A percentile compares a stretch with the other conserved stretches of the same genome.
These are phyloP conservation scores for Mellilla xanthometata DNA, from an alignment of 2,888 invertebrate genomes.

Conservation along the genomic window DNA sequence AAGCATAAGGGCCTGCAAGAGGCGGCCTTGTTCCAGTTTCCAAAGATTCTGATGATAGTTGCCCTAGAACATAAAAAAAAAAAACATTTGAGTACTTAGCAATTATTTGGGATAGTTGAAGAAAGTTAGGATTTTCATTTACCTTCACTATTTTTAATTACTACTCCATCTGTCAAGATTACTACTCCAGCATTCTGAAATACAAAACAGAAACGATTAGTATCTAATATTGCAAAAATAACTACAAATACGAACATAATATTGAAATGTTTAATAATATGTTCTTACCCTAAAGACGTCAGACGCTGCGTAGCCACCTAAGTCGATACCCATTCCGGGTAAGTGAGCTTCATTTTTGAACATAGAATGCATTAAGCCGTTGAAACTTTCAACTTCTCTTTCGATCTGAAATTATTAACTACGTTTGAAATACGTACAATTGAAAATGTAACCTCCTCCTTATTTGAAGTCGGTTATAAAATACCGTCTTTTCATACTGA, in stretches of 20 bases:
- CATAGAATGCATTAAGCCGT: slow-evolving; percentile 60
- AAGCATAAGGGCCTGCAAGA: slow-evolving; percentile 94
- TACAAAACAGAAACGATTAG: too few relatives aligned
- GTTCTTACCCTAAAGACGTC: slow-evolving; percentile 66
- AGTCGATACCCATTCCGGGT: slow-evolving; percentile 63
- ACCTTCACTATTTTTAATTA: slow-evolving; percentile 84
- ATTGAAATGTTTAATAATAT: too few relatives aligned
- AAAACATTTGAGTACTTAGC: too few relatives aligned
- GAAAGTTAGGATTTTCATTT: slow-evolving; percentile 44
- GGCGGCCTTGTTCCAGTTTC: slow-evolving; percentile 89
- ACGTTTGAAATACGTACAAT: too few relatives aligned
- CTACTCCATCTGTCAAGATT: slow-evolving; percentile 88
- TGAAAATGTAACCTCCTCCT: too few relatives aligned
- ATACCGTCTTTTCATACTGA: too few relatives aligned
- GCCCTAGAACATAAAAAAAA: slow-evolving; percentile 20
- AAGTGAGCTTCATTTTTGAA: slow-evolving; percentile 71
- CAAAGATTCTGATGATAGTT: slow-evolving; percentile 32
- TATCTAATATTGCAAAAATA: too few relatives aligned
- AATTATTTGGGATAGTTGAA: too few relatives aligned
- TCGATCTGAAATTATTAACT: slow-evolving; percentile 68
- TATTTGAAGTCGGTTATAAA: too few relatives aligned
- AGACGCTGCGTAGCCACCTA: slow-evolving; percentile 59
- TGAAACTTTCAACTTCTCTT: slow-evolving; percentile 76
- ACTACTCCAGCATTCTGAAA: slow-evolving; percentile 90
- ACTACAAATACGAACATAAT: too few relatives aligned